Conservation (phyloP, 2,888 invertebrate genomes). For the Drosophila mimica region DNA sequence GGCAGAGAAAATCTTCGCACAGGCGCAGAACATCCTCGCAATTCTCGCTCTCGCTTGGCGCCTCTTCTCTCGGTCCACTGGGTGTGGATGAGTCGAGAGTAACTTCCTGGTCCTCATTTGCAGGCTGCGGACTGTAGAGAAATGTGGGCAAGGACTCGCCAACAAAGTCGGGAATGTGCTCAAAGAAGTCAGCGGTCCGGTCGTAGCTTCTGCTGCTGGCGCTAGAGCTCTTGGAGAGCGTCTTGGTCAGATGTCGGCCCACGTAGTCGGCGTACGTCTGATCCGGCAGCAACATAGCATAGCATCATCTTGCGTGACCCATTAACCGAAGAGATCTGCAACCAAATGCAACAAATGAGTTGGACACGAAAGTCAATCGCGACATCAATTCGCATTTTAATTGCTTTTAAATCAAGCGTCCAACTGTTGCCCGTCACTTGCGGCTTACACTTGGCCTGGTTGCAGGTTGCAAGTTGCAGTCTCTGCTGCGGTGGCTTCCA, state of each 20-base stretch:
- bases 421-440: slow-evolving; percentile 25
- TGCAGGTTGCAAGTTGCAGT: slow-evolving; percentile 7
- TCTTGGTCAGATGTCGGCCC: slow-evolving; percentile 55
- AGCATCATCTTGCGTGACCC: slow-evolving; percentile 61
- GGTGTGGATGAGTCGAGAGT: slow-evolving; percentile 13
- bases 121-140: slow-evolving; percentile 42
- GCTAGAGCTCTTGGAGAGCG: slow-evolving; percentile 48
- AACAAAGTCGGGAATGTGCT: slow-evolving; percentile 81
- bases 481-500: slow-evolving; percentile 60
- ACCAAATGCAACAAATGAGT: slow-evolving; percentile 29
- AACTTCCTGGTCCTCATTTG: slow-evolving; percentile 11
- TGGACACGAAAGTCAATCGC: slow-evolving; percentile 67
- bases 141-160: slow-evolving; percentile 71
- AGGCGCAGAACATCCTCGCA: slow-evolving; percentile 84
- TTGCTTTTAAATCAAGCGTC: slow-evolving; percentile 77
- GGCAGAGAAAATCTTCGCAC: slow-evolving; percentile 88
- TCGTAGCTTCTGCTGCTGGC: slow-evolving; percentile 68
- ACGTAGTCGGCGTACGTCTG: slow-evolving; percentile 89
- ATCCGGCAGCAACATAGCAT: slow-evolving; percentile 90
- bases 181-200: slow-evolving; percentile 80
- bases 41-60: slow-evolving; percentile 47
- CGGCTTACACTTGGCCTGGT: slow-evolving; percentile 1
- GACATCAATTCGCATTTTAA: slow-evolving; percentile 75
- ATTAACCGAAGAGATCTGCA: slow-evolving; percentile 54
- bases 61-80: slow-evolving; percentile 33